A percentile compares a stretch with the other conserved stretches of the same genome.
Evolutionary conservation across 1,140 invertebrate genomes (phyloP).

Genomic region (Halyomorpha halys): DNA sequence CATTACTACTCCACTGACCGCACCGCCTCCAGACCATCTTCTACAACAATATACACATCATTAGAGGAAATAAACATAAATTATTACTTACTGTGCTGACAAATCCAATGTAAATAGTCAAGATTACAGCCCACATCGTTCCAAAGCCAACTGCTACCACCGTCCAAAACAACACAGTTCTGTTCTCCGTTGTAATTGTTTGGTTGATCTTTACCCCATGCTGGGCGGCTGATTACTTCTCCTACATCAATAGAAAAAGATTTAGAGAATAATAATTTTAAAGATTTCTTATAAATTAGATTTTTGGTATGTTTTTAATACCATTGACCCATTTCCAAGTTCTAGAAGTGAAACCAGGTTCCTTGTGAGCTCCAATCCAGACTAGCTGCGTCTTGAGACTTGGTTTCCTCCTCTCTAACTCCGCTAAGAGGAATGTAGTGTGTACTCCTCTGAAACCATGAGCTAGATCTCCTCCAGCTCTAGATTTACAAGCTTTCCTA

Average conservation of each 20-base stretch:
- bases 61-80: no score
- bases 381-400: conserved; percentile 73
- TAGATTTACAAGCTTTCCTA: conserved; percentile 53
- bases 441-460: conserved; percentile 48
- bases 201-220: conserved; percentile 87
- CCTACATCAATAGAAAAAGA: conserved; percentile 39
- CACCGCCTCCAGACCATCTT: no score
- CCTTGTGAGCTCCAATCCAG: conserved; percentile 84
- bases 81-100: conserved; percentile 66
- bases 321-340: conserved; percentile 87
- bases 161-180: conserved; percentile 84
- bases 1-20: no score
- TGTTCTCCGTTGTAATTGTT: conserved; percentile 93
- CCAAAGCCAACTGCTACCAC: conserved; percentile 80
- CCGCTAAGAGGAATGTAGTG: conserved; percentile 58
- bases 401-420: conserved; percentile 66
- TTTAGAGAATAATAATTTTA: not conserved
- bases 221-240: conserved; percentile 60
- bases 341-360: conserved; percentile 65
- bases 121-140: conserved; percentile 91
- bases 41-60: no score
- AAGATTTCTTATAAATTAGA: not conserved
- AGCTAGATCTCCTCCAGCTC: conserved; percentile 64
- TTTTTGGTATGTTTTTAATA: conserved; percentile 37
- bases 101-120: conserved; percentile 86